phyloP scores from a whole-genome alignment of 2,888 invertebrate species.

The Ischnura elegans region DNA sequence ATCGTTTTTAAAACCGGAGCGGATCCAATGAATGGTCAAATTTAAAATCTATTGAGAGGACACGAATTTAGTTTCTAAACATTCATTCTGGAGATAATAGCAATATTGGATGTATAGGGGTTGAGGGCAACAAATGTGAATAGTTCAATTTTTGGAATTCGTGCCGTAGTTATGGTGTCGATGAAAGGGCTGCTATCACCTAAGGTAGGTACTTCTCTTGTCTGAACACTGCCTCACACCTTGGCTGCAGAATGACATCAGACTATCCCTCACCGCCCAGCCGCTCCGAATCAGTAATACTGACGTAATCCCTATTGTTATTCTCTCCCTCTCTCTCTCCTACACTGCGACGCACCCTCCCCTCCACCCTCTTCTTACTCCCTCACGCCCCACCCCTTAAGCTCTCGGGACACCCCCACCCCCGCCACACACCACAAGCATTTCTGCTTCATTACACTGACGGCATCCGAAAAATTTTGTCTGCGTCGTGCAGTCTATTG shows the following conservation, averaged over 20 bases:
- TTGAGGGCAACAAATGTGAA: not conserved
- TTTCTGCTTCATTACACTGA: not conserved
- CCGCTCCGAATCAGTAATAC: not conserved
- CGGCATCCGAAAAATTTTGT: not conserved
- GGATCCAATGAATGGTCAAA: no score
- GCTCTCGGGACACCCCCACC: not conserved
- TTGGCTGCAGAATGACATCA: not conserved
- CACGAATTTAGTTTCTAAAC: no score
- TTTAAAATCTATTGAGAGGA: no score
- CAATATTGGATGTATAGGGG: not conserved
- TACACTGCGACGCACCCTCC: not conserved
- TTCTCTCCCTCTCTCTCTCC: not conserved
- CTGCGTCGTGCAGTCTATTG: not conserved
- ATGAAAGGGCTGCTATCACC: no score
- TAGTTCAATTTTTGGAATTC: not conserved
- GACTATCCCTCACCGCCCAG: not conserved
- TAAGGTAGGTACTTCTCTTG: no score
- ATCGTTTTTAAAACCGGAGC: no score
- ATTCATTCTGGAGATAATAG: no score
- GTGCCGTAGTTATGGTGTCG: no score
- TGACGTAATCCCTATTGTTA: slow-evolving; percentile 7
- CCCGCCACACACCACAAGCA: not conserved
- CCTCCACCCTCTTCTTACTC: not conserved
- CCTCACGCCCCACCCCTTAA: no score
- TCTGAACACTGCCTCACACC: no score